These are phyloP conservation scores for Aphodius sticticus DNA, from an alignment of 2,888 invertebrate genomes.

Conservation along the genomic window DNA sequence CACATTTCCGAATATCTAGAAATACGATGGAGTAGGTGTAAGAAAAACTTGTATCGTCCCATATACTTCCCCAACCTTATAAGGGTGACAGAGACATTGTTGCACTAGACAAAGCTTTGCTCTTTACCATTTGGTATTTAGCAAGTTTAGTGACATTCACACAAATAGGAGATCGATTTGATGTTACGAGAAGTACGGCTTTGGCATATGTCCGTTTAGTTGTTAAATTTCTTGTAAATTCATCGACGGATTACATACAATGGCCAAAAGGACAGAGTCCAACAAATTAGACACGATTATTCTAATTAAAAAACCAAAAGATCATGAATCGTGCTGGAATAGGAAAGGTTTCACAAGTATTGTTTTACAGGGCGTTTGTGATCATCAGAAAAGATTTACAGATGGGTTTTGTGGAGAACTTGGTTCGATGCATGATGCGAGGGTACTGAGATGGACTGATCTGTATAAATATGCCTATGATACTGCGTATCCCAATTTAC, in stretches of 20 bases:
- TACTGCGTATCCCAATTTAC: constrained; percentile 45
- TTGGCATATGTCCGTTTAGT: background rate
- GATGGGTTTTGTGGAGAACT: constrained; percentile 47
- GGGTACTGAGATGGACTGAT: constrained; percentile 43
- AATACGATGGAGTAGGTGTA: no score
- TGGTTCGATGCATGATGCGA: constrained; percentile 45
- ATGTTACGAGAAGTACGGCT: constrained; percentile 7
- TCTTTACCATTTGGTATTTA: constrained; percentile 7
- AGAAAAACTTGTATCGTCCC: no score
- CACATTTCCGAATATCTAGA: no score
- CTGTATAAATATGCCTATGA: constrained; percentile 25
- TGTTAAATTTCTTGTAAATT: background rate
- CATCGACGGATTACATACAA: background rate
- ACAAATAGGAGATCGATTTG: constrained; percentile 14
- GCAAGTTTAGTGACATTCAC: background rate
- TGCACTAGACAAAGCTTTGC: constrained; percentile 6
- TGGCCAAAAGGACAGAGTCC: background rate
- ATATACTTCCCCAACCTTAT: no score
- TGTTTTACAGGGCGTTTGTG: constrained; percentile 46
- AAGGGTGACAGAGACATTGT: background rate
- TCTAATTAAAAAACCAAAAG: background rate
- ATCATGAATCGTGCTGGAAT: constrained; percentile 42
- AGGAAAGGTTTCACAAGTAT: constrained; percentile 42
- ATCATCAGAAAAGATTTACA: constrained; percentile 44
- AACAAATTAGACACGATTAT: no score